Evolutionary conservation across 2,113 vertebrate species (phyloP).

Genomic region (Tragelaphus imberbis): DNA sequence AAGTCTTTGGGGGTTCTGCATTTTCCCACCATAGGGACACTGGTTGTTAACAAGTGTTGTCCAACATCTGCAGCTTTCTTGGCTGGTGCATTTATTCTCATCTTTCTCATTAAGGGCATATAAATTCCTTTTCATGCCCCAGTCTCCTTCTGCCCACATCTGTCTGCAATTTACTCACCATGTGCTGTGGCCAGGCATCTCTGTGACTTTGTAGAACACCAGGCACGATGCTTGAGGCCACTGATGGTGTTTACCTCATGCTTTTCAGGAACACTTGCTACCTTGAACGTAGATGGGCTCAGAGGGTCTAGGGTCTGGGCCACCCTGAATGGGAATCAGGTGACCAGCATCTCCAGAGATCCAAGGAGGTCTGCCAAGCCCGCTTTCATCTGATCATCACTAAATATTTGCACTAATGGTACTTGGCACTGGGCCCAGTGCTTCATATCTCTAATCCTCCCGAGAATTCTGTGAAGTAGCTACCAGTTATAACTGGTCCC

Average conservation of each 20-base stretch:
- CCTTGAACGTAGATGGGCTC: background rate
- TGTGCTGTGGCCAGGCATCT: background rate
- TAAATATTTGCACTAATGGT: background rate
- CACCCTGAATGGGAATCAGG: background rate
- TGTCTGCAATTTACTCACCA: slow-evolving; percentile 7
- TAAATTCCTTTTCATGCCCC: slow-evolving; percentile 21
- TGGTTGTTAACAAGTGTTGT: background rate
- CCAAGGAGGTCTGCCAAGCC: background rate
- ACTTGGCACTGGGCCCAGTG: background rate
- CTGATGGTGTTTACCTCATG: background rate
- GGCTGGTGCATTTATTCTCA: background rate
- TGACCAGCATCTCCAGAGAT: background rate
- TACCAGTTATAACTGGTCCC: background rate
- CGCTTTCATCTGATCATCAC: background rate
- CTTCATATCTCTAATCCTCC: background rate
- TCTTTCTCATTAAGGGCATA: background rate
- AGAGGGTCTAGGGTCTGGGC: background rate
- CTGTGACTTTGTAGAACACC: background rate
- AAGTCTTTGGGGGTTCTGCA: background rate
- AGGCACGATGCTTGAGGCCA: rapidly evolving
- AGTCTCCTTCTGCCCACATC: slow-evolving; percentile 32
- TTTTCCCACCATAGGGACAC: background rate
- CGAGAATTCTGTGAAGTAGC: background rate
- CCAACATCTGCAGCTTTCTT: slow-evolving; percentile 10
- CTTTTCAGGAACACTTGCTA: background rate